Percentiles rank a stretch among this genome's conserved stretches.
These are phyloP conservation scores for Pachypeltis micranthus DNA, from an alignment of 1,140 invertebrate species.

Conservation along the genomic window DNA sequence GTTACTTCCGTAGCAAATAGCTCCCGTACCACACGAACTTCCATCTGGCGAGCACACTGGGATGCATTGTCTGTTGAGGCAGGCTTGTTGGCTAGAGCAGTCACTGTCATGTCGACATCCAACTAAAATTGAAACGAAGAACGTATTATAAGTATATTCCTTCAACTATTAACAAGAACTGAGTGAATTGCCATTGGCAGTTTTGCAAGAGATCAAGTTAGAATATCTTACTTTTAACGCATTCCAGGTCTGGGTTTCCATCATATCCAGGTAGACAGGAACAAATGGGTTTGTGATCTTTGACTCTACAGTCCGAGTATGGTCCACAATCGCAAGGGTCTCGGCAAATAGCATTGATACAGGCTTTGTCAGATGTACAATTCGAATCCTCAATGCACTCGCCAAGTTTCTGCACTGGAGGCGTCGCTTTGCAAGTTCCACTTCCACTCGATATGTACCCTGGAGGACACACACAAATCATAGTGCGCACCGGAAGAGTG, in stretches of 20 bases:
- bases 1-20: constrained; percentile 61
- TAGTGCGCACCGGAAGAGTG: constrained; percentile 68
- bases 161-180: too few species aligned
- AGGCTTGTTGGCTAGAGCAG: constrained; percentile 62
- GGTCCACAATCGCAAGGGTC: constrained; percentile 70
- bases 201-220: too few species aligned
- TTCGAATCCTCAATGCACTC: constrained; percentile 64
- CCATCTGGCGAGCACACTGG: constrained; percentile 58
- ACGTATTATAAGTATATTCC: background rate
- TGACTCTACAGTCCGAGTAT: constrained; percentile 66
- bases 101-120: constrained; percentile 60
- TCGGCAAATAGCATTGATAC: constrained; percentile 62
- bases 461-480: constrained; percentile 76
- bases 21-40: constrained; percentile 52
- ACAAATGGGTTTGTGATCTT: constrained; percentile 72
- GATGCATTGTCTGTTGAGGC: constrained; percentile 64
- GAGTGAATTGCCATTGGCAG: too few species aligned
- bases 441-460: constrained; percentile 76
- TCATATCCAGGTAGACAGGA: constrained; percentile 66
- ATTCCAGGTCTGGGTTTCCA: constrained; percentile 66
- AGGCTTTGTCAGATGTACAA: constrained; percentile 60
- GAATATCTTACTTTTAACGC: constrained; percentile 45
- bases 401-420: constrained; percentile 46
- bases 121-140: constrained; percentile 30
- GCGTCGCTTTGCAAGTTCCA: constrained; percentile 59